Conservation (phyloP, 2,113 vertebrate genomes). For the Charina bottae region DNA sequence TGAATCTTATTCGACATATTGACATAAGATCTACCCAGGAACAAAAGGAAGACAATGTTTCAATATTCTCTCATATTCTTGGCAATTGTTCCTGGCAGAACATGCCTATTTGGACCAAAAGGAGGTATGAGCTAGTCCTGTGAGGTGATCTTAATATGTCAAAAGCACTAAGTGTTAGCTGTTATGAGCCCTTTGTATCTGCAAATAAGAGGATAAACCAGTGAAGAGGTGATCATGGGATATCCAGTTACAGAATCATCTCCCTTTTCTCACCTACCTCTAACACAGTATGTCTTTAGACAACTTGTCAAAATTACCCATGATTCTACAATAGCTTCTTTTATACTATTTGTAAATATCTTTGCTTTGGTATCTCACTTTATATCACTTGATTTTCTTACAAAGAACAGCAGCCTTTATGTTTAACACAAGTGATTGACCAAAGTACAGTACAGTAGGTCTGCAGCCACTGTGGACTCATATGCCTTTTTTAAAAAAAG, state of each 20-base stretch:
- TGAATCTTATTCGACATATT: slow-evolving; percentile 32
- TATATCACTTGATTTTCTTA: slow-evolving; percentile 77
- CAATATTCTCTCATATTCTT: slow-evolving; percentile 52
- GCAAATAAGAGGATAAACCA: slow-evolving; percentile 59
- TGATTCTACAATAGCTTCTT: slow-evolving; percentile 72
- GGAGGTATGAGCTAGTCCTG: slow-evolving; percentile 71
- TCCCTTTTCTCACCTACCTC: slow-evolving; percentile 81
- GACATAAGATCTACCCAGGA: slow-evolving; percentile 56
- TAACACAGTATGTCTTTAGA: slow-evolving; percentile 73
- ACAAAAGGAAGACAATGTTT: slow-evolving; percentile 59
- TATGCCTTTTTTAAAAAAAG: slow-evolving; percentile 54
- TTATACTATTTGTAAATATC: slow-evolving; percentile 78
- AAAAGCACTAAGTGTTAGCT: slow-evolving; percentile 58
- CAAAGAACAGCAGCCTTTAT: slow-evolving; percentile 59
- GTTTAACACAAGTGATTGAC: slow-evolving; percentile 73
- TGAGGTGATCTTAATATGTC: slow-evolving; percentile 61
- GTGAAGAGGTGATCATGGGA: slow-evolving; percentile 73
- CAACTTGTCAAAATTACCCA: slow-evolving; percentile 62
- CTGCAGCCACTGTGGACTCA: slow-evolving; percentile 68
- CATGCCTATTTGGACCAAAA: slow-evolving; percentile 74
- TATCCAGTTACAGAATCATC: slow-evolving; percentile 70
- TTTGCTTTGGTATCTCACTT: slow-evolving; percentile 76
- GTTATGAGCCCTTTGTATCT: slow-evolving; percentile 64
- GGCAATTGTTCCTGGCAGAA: slow-evolving; percentile 74
- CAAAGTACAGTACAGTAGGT: slow-evolving; percentile 73